A percentile compares a stretch with the other conserved stretches of the same genome.
Conservation (phyloP, 2,113 vertebrate genomes). For the Anas platyrhynchos region DNA sequence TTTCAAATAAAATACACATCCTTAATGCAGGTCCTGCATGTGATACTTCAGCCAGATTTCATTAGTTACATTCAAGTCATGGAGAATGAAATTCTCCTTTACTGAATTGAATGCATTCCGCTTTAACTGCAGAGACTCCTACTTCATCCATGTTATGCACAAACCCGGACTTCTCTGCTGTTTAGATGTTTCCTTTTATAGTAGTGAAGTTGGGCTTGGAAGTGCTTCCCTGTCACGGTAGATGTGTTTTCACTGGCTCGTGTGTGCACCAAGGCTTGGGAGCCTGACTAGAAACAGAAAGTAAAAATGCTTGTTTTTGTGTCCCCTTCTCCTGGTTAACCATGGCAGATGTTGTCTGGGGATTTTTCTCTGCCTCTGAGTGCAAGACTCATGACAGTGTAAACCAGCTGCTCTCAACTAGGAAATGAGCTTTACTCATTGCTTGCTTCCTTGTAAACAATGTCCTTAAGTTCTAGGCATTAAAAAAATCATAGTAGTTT, state of each 20-base stretch:
- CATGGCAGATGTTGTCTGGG: not conserved
- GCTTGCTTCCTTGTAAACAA: not conserved
- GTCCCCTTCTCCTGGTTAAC: not conserved
- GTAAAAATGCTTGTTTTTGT: not conserved
- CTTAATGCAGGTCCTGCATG: not conserved
- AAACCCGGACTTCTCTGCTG: not conserved
- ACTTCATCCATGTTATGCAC: not conserved
- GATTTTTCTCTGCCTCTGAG: not conserved
- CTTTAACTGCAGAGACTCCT: not conserved
- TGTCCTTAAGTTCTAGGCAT: not conserved
- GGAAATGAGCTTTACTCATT: rapidly evolving
- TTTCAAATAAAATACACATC: not conserved
- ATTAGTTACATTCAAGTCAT: not conserved
- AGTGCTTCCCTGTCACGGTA: not conserved
- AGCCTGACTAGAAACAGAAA: not conserved
- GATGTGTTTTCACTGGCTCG: too few species aligned
- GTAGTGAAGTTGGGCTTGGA: not conserved
- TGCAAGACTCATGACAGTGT: not conserved
- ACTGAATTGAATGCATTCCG: not conserved
- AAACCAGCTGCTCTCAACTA: not conserved
- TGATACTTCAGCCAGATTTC: not conserved
- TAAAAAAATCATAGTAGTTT: not conserved
- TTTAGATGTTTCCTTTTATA: not conserved
- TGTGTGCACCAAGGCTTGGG: rapidly evolving
- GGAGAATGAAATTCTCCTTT: not conserved